Conservation (phyloP, 1,140 invertebrate genomes). For the Mycetomoellerius zeteki region DNA sequence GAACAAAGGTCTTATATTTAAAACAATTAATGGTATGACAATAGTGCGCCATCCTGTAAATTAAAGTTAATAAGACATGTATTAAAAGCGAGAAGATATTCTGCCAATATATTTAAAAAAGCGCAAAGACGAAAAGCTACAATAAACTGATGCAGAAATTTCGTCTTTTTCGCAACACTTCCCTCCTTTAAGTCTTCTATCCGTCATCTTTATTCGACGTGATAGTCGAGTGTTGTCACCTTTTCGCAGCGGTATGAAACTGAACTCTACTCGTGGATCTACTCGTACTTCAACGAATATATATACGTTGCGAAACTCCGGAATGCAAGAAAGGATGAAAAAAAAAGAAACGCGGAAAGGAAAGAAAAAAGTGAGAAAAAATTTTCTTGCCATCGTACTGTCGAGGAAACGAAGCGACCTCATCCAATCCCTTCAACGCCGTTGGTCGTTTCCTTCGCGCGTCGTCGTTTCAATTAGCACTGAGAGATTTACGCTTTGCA, state of each 20-base stretch:
- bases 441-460: conserved; percentile 66
- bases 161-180: not conserved
- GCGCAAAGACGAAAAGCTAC: not conserved
- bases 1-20: too few relatives aligned
- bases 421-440: not conserved
- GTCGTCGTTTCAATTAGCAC: conserved; percentile 76
- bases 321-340: conserved; percentile 26
- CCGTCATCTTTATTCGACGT: conserved; percentile 38
- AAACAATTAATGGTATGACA: too few relatives aligned
- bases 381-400: conserved; percentile 20
- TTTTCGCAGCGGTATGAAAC: conserved; percentile 39
- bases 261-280: conserved; percentile 13
- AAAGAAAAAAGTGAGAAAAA: conserved; percentile 20
- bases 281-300: conserved; percentile 48
- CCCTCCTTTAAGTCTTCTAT: not conserved
- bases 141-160: conserved; percentile 15
- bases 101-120: conserved; percentile 17
- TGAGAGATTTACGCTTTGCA: conserved; percentile 75
- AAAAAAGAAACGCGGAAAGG: not conserved
- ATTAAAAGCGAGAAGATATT: conserved; percentile 10
- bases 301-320: conserved; percentile 28
- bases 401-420: conserved; percentile 34
- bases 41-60: not conserved
- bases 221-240: conserved; percentile 4
- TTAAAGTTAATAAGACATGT: not conserved